Base-by-base conservation (phyloP, 2,797 vertebrate species). In the Alca torda region DNA sequence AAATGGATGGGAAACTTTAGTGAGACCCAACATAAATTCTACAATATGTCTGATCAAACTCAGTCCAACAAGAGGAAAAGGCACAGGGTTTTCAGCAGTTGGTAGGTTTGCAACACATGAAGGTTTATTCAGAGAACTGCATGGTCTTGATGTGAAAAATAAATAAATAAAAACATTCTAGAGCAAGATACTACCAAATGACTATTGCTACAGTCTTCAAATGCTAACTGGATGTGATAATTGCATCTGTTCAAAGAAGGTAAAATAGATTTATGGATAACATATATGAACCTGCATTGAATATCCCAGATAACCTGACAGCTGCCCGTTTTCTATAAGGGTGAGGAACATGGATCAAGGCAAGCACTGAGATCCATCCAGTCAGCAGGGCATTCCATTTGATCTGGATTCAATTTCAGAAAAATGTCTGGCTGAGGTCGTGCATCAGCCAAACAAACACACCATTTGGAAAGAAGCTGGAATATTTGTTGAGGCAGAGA, bases 361-460 rank as follows among this genome's bases (percentile, higher is more conserved):
- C 72, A 97, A 70, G 61, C 37, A 60, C 33, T 54, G 54, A 94
- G 65, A 69, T 92, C 59, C 76, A 79, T 86, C 56, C 72, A 93
- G 68, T 69, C 70, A 94, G 59, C 41, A 79, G 51, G 39, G 72
- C 93, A 93, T 91, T 94, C 43, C 59, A 72, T 84, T 68, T 85
- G 57, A 90, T 95, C 79, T 87, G 96, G 84, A 97, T 96, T 97
- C 81, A 94, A 63, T 93, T 96, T 96, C 87, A 60, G 60, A 85
- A 95, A 94, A 96, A 90, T 64, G 72, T 70, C 46, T 90, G 64
- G 59, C 30, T 87, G 75, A 90, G 31, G 45, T 41, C 5, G 5
- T 94, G 35, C 75, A 91, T 89, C 82, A 96, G 89, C 96, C 88
- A 97, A 97, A 94, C 89, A 94, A 97, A 96, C 61, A 95, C 45